Conservation (phyloP, 2,797 vertebrate species). For the Pseudochaenichthys georgianus region DNA sequence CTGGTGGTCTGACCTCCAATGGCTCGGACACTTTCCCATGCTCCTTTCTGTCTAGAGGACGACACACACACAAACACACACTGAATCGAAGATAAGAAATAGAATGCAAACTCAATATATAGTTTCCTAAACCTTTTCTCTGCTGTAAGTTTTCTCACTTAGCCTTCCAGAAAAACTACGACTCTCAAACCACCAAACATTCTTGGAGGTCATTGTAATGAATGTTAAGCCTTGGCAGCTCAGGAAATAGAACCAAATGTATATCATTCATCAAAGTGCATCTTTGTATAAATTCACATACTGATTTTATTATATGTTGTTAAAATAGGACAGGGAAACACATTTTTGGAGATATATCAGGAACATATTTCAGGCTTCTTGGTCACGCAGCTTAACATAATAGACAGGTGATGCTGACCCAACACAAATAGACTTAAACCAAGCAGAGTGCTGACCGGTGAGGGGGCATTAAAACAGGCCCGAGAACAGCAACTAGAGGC, state of each 20-base stretch:
- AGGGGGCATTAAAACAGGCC: conserved; percentile 33
- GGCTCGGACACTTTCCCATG: conserved; percentile 57
- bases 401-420: conserved; percentile 59
- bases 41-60: conserved; percentile 34
- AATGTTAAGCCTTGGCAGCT: not conserved
- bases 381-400: conserved; percentile 4
- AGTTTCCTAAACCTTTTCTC: conserved; percentile 17
- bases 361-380: not conserved
- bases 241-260: not conserved
- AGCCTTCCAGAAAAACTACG: not conserved
- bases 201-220: not conserved
- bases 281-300: not conserved
- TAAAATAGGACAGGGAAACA: not conserved
- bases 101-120: conserved; percentile 48
- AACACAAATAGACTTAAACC: conserved; percentile 46
- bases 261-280: not conserved
- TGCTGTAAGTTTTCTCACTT: not conserved
- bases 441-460: conserved; percentile 9
- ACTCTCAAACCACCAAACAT: not conserved
- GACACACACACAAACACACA: conserved; percentile 18
- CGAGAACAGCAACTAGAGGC: conserved; percentile 65
- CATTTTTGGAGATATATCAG: not conserved
- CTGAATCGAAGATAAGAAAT: conserved; percentile 31
- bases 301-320: not conserved
- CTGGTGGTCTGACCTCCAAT: conserved; percentile 53